A percentile compares a stretch with the other conserved stretches of the same genome.
Conservation (phyloP, 1,140 invertebrate species). For the Drosophila oshimai region DNA sequence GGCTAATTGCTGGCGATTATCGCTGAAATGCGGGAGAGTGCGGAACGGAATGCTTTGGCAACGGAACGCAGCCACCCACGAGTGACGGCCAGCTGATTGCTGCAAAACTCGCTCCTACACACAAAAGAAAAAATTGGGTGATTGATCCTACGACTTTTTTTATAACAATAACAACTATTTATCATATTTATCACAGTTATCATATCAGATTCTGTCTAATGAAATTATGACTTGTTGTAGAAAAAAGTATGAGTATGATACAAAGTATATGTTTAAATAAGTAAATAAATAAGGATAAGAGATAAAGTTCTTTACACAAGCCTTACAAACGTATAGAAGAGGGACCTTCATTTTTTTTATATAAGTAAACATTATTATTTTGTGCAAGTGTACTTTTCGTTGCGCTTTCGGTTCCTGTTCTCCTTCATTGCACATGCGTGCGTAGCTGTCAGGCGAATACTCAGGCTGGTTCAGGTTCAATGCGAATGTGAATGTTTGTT, state of each 20-base stretch:
- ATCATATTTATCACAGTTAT: no score
- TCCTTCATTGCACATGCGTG: slow-evolving; percentile 59
- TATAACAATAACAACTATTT: not conserved
- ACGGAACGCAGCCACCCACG: slow-evolving; percentile 1
- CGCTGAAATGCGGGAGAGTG: not conserved
- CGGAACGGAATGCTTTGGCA: slow-evolving; percentile 20
- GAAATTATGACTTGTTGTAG: no score
- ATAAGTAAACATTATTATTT: not conserved
- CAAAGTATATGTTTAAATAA: no score
- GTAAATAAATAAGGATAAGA: no score
- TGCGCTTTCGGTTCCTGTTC: slow-evolving; percentile 64
- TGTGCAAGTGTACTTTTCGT: slow-evolving; percentile 14
- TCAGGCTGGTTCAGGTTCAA: slow-evolving; percentile 50
- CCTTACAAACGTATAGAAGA: no score
- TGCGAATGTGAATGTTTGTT: slow-evolving; percentile 33
- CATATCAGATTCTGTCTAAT: no score
- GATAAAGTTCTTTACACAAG: no score
- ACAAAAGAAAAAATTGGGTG: not conserved
- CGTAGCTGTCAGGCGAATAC: slow-evolving; percentile 28
- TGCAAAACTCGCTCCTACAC: not conserved
- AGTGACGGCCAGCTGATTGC: not conserved
- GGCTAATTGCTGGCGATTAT: slow-evolving; percentile 14
- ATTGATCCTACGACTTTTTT: no score
- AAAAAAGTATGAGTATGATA: no score
- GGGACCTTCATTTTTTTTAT: no score